Base-by-base conservation (phyloP, 2,797 vertebrate species). In the Scomberomorus guttatus region DNA sequence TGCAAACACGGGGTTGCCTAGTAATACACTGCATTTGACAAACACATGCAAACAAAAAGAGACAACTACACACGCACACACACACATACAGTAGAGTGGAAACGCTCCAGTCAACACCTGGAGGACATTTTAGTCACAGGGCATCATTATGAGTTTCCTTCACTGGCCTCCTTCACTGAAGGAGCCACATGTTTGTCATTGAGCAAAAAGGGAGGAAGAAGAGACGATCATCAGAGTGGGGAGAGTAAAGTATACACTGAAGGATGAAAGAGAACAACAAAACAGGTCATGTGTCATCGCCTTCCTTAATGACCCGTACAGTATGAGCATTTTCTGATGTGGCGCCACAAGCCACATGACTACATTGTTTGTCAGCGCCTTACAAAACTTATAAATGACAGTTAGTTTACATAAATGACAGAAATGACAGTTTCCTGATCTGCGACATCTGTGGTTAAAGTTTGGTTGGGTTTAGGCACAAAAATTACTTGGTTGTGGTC, bases 131-230 rank as follows among this genome's bases (percentile, higher is more conserved):
- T 65, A 80, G 72, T 81, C 81, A 62, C 39, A 71, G 48, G 60
- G n/a, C 54, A 27, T 88, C 65, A 82, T 85, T 76, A 72, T 25
- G 58, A 27, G 58, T 44, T 51, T 80, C 75, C 44, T 68, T 79
- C 59, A 63, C 79, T 73, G 72, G n/a, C n/a, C n/a, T 80, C 75
- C 44, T 68, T 79, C 59, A 63, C 79, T 73, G 72, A 56, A 60
- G 61, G 27, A 51, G 72, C 68, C 85, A 83, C 75, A 86, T 81
- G 77, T 90, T 89, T 88, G 84, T 84, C 75, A 81, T 76, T 74
- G 75, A 79, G 72, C 6, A 48, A 0, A 29, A 46, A 42, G 42
- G 57, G 74, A 78, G 56, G 73, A 55, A 57, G 37, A 44, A n/a
- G 48, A 73, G 20, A 72, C 55, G 27, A 73, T 50, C 52, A 62